phyloP scores from a whole-genome alignment of 1,140 invertebrate species.

The roundworm (Caenorhabditis elegans) region DNA sequence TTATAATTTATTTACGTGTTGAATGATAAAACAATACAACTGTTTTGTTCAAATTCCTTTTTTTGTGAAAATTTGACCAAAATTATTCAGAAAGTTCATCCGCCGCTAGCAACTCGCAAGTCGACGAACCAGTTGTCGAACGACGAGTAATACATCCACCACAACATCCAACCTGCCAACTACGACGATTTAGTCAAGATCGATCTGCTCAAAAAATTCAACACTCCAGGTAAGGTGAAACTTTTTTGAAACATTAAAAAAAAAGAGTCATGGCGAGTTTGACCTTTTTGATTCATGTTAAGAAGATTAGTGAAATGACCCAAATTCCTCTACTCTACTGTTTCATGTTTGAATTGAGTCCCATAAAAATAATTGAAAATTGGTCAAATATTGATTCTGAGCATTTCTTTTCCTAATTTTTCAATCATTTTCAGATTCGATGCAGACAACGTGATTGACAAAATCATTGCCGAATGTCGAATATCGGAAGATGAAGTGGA shows the following conservation, averaged over 20 bases:
- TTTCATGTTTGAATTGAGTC: too few species aligned
- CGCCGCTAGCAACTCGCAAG: background rate
- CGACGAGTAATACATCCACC: background rate
- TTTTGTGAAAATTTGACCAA: background rate
- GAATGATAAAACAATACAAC: too few species aligned
- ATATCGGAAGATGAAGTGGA: slow-evolving; percentile 33
- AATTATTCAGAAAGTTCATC: background rate
- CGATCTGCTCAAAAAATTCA: background rate
- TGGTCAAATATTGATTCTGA: too few species aligned
- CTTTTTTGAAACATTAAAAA: too few species aligned
- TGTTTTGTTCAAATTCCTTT: too few species aligned
- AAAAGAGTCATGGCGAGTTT: too few species aligned
- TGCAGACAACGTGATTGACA: slow-evolving; percentile 23
- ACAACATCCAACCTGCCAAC: background rate
- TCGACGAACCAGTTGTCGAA: background rate
- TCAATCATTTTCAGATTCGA: slow-evolving; percentile 31
- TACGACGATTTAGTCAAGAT: background rate
- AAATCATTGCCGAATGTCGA: slow-evolving; percentile 12
- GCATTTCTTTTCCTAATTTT: background rate
- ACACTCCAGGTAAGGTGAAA: background rate
- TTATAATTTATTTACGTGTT: too few species aligned
- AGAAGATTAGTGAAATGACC: too few species aligned
- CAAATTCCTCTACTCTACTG: too few species aligned
- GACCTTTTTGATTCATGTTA: too few species aligned
- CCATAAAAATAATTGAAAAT: too few species aligned